These are phyloP conservation scores for Coreoperca whiteheadi DNA, from an alignment of 2,113 vertebrate species.

Conservation along the genomic window DNA sequence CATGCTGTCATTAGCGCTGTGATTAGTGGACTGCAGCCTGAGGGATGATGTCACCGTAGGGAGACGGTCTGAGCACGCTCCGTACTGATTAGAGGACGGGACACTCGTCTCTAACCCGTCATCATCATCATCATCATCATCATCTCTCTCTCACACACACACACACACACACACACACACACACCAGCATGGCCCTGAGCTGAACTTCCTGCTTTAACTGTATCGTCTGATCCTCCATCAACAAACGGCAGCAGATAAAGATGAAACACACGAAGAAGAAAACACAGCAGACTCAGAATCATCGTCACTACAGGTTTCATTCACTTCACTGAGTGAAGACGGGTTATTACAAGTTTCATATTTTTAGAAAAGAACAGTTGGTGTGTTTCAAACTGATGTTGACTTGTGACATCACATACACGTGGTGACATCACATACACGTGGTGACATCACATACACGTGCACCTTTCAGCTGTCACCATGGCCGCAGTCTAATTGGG, in stretches of 20 bases:
- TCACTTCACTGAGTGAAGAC: neutral
- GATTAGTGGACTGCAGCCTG: conserved; percentile 58
- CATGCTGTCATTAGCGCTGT: conserved; percentile 48
- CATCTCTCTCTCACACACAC: conserved; percentile 4
- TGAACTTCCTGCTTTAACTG: conserved; percentile 48
- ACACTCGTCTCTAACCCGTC: conserved; percentile 35
- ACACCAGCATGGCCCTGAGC: conserved; percentile 40
- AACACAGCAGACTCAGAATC: neutral
- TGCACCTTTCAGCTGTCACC: too few relatives aligned
- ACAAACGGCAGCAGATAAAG: conserved; percentile 35
- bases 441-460: too few relatives aligned
- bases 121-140: conserved; percentile 56
- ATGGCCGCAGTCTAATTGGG: too few relatives aligned
- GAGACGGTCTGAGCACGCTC: conserved; percentile 45
- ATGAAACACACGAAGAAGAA: conserved; percentile 40
- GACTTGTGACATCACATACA: too few relatives aligned
- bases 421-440: too few relatives aligned
- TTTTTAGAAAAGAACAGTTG: too few relatives aligned
- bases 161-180: conserved; percentile 28
- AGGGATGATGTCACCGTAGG: conserved; percentile 53
- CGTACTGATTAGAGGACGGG: conserved; percentile 66
- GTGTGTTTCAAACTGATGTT: too few relatives aligned
- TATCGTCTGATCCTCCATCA: conserved; percentile 45
- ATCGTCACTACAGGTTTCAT: too few relatives aligned
- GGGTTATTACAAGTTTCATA: neutral